These are phyloP conservation scores for Nipponia nippon DNA, from an alignment of 2,113 vertebrate species.

Conservation along the genomic window DNA sequence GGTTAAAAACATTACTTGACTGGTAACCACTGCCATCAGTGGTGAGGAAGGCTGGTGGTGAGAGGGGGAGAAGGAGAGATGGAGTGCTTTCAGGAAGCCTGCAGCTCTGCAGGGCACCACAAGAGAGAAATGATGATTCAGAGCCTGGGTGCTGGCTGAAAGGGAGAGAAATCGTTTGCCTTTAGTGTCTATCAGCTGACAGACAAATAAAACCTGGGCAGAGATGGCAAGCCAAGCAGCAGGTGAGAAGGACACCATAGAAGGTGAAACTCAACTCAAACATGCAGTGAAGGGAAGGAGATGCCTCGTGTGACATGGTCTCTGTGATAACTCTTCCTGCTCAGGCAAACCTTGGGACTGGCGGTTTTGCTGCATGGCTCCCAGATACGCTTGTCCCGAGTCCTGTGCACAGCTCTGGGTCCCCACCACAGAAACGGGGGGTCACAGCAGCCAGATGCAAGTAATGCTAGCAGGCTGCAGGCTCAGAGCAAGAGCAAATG, in stretches of 20 bases:
- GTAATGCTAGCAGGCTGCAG: neutral
- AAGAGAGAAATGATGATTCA: neutral
- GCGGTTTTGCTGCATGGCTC: neutral
- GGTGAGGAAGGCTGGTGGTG: neutral
- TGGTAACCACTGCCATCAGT: too few relatives aligned
- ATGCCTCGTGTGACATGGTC: neutral
- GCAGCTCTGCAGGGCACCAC: neutral
- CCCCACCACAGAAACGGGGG: accelerated
- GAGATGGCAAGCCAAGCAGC: neutral
- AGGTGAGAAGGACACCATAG: neutral
- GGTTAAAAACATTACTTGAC: neutral
- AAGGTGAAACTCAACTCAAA: neutral
- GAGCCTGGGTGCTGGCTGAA: neutral
- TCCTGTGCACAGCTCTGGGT: neutral
- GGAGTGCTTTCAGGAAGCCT: neutral
- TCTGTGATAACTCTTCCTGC: neutral
- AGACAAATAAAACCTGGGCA: neutral
- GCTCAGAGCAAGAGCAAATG: neutral
- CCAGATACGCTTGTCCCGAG: accelerated
- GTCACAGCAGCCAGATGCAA: neutral
- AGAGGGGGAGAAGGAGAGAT: neutral
- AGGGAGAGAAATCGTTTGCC: neutral
- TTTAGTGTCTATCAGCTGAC: neutral
- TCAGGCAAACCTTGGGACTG: accelerated
- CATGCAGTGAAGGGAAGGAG: neutral